A percentile compares a stretch with the other conserved stretches of the same genome.
Conservation (phyloP, 2,888 invertebrate species). For the Cancer borealis region DNA sequence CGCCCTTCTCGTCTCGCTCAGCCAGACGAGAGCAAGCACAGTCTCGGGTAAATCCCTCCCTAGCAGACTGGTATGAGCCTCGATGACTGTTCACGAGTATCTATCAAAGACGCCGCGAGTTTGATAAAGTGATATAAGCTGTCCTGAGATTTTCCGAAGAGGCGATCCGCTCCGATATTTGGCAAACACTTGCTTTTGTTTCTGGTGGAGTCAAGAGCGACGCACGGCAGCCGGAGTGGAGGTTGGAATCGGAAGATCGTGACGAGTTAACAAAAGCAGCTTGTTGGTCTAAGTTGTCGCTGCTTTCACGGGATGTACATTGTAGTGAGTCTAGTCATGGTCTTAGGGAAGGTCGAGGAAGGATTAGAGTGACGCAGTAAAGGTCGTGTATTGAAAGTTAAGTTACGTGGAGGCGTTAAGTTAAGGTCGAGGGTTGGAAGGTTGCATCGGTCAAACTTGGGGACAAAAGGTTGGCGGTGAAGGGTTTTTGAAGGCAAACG, state of each 20-base stretch:
- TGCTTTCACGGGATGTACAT: neutral
- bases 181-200: neutral
- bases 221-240: neutral
- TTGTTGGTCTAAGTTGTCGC: neutral
- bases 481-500: neutral
- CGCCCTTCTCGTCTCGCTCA: neutral
- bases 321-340: neutral
- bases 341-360: neutral
- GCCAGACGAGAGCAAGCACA: neutral
- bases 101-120: conserved; percentile 19
- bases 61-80: neutral
- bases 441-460: neutral
- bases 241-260: neutral
- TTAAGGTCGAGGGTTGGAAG: conserved; percentile 18
- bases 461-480: neutral
- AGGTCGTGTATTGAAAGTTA: conserved; percentile 33
- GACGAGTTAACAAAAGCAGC: neutral
- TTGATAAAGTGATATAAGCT: neutral
- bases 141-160: conserved; percentile 25
- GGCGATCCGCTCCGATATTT: neutral
- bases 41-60: neutral
- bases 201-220: neutral
- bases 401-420: neutral
- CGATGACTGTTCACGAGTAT: neutral
- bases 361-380: neutral